Evolutionary conservation across 1,140 invertebrate species (phyloP).

Genomic region (Papilio dardanus): DNA sequence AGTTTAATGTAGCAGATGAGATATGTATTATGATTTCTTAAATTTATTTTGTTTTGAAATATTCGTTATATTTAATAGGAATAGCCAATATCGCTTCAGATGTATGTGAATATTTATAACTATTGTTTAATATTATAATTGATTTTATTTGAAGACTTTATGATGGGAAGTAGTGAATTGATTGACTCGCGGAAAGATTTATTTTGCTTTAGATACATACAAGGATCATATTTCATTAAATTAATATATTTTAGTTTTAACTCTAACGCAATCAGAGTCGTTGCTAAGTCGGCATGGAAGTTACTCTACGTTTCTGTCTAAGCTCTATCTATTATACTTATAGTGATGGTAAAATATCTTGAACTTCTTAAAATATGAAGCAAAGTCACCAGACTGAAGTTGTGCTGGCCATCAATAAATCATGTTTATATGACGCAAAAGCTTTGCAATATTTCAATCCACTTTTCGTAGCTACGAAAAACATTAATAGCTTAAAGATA

Average conservation of each 20-base stretch:
- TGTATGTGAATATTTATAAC: neutral
- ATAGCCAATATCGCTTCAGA: neutral
- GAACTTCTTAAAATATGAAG: neutral
- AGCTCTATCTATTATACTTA: neutral
- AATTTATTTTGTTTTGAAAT: constrained; percentile 6
- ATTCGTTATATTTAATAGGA: neutral
- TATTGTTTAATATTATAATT: neutral
- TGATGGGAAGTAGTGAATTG: neutral
- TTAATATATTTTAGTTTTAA: neutral
- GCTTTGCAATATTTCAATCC: constrained; percentile 23
- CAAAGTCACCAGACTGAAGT: constrained; percentile 4
- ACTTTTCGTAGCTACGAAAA: constrained; percentile 5
- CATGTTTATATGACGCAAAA: constrained; percentile 22
- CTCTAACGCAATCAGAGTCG: neutral
- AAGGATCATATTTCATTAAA: neutral
- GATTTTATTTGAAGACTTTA: constrained; percentile 13
- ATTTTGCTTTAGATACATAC: neutral
- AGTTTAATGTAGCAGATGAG: constrained; percentile 25
- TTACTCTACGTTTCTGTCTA: neutral
- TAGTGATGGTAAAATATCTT: neutral
- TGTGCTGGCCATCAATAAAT: neutral
- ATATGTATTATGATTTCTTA: constrained; percentile 14
- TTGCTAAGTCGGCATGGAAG: too few relatives aligned
- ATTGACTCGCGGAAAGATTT: neutral
- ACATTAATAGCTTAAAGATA: constrained; percentile 17